Evolutionary conservation across 1,140 invertebrate species (phyloP), one percentile per base, ranked within the genome.

Genomic region (Harlomillsia oculata): DNA sequence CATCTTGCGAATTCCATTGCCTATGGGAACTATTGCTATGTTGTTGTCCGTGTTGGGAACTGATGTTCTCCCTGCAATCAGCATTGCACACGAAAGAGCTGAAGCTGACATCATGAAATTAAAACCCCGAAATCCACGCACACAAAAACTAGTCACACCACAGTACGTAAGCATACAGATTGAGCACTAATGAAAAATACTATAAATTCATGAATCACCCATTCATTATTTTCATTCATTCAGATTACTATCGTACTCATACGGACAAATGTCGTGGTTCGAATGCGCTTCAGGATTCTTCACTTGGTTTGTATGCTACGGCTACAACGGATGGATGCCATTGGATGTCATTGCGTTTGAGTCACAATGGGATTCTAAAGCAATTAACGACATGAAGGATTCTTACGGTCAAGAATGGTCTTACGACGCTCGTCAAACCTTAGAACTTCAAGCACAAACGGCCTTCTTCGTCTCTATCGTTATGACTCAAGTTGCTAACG

Each of bases 31-130:
- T 2, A 61, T 61, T 43, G 54, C 53, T 30, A 61, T 61, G 53
- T 49, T 61, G 41, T 30, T 56, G 28, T 53, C 40, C 41, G 59
- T 55, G 5, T 55, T 55, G 9, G 59, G 54, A 20, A 62, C 54
- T 5, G 59, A 62, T 37, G 54, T 56, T 2, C 14, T 30, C 21
- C 59, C 59, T 16, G 59, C 59, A 5, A 57, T 62, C 9, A 51
- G 45, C 23, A 73, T 84, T 30, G 81, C 80, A 50, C 83, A 82
- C 67, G 81, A 82, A 73, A 71, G 74, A 63, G 76, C 81, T 49
- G 81, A 82, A 67, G 74, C 72, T 57, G 81, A 82, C 70, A 82
- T 82, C 67, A 83, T 82, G 81, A 82, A 82, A 70, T 70, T 81
- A 63, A 71, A 72, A 61, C 81, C 81, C 40, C 73, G 82, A 68